These are phyloP conservation scores for Platyura marginata DNA, from an alignment of 1,140 invertebrate genomes.

Conservation along the genomic window DNA sequence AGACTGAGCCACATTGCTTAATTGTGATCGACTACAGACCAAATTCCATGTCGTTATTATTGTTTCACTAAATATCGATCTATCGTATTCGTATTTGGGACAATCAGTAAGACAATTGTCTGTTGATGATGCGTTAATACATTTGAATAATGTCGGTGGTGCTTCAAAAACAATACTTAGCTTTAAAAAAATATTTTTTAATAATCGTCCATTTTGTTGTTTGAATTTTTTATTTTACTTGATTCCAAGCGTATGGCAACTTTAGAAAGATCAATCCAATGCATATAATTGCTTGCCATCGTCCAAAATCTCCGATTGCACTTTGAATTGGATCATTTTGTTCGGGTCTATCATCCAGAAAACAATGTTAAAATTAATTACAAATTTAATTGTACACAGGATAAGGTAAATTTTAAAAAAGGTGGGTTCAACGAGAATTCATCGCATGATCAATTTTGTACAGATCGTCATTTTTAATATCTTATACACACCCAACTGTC, in stretches of 20 bases:
- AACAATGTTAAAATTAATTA: too few species aligned
- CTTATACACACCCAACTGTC: too few species aligned
- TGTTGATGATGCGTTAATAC: conserved; percentile 20
- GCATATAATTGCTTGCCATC: conserved; percentile 49
- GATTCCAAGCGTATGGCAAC: conserved; percentile 54
- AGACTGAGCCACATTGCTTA: conserved; percentile 50
- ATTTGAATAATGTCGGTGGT: conserved; percentile 30
- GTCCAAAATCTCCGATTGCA: conserved; percentile 42
- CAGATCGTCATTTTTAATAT: too few species aligned
- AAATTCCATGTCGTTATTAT: conserved; percentile 58
- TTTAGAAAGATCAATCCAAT: conserved; percentile 43
- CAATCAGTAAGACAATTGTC: conserved; percentile 30
- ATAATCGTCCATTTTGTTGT: not conserved
- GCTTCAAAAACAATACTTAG: conserved; percentile 41
- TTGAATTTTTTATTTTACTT: conserved; percentile 8
- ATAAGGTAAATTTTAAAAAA: too few species aligned
- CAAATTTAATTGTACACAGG: too few species aligned
- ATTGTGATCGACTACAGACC: conserved; percentile 38
- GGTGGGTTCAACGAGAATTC: too few species aligned
- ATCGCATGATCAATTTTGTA: too few species aligned
- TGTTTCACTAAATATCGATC: conserved; percentile 42
- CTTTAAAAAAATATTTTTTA: not conserved
- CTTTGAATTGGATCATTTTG: not conserved
- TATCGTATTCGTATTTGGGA: conserved; percentile 34
- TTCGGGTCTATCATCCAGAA: too few species aligned